Evolutionary conservation across 2,113 vertebrate genomes (phyloP), one percentile per base, ranked within the genome.

Genomic region (Dolichallabes microphthalmus): DNA sequence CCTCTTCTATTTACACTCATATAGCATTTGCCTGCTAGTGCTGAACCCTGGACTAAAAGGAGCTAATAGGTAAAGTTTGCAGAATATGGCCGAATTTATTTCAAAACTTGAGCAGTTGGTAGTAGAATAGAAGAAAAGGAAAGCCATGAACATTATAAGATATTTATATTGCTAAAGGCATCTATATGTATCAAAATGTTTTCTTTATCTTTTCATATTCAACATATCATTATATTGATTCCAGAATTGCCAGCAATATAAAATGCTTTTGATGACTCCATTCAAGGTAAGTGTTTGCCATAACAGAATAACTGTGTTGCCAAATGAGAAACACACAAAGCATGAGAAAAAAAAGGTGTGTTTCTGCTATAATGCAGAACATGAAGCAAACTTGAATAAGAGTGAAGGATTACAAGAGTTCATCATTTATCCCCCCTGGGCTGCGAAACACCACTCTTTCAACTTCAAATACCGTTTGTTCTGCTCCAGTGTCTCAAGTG

Each of bases 321-420:
- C 39, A 63, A 50, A n/a, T 82, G 14, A 22, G 52, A 69, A 22
- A 84, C 20, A 75, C 60, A 50, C 25, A 9, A 15, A 61, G 35
- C 22, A 39, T 45, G 9, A 30, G 32, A 2, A 20, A 45, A 53
- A 39, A 52, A 52, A 85, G 57, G 55, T 58, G 75, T 77, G 74
- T 78, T 68, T 53, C 45, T 57, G 11, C 50, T 57, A 12, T 78
- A 78, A 77, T 13, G 22, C 13, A 68, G 27, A 52, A 85, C 52
- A 68, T 86, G 57, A 86, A 88, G 30, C 58, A 66, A 74, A 60
- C 30, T 39, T 69, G 63, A 85, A 84, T 74, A 80, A 87, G 66
- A 73, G 64, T 83, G 66, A 80, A 45, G 30, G 66, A 77, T 82
- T 86, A 84, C 60, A 85, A 66, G 63, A 86, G 86, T 86, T 82